Percentiles rank a stretch among this genome's conserved stretches.
Evolutionary conservation across 2,113 vertebrate genomes (phyloP).

Genomic region (Hucho hucho): DNA sequence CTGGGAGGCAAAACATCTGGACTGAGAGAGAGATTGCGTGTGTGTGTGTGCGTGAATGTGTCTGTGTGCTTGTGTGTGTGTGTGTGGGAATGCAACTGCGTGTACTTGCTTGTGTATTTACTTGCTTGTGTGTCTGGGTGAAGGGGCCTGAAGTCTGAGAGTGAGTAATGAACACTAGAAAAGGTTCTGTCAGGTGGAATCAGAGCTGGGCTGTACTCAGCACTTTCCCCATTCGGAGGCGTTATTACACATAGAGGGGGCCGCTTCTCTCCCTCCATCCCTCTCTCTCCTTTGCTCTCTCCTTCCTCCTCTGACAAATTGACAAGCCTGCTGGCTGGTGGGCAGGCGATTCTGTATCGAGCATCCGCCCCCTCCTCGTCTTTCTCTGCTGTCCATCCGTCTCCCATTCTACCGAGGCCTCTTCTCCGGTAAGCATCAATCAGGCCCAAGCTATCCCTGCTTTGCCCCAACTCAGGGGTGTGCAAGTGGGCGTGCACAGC

Average conservation of each 20-base stretch:
- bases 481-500: background rate
- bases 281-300: constrained; percentile 29
- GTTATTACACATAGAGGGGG: constrained; percentile 77
- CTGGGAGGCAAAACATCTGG: background rate
- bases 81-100: constrained; percentile 12
- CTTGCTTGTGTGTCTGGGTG: constrained; percentile 44
- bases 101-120: constrained; percentile 36
- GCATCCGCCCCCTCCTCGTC: constrained; percentile 22
- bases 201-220: constrained; percentile 79
- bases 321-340: constrained; percentile 75
- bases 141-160: constrained; percentile 81
- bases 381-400: constrained; percentile 12
- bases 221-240: constrained; percentile 78
- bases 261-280: constrained; percentile 20
- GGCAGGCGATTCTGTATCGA: constrained; percentile 39
- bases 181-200: constrained; percentile 90
- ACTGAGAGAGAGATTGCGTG: background rate
- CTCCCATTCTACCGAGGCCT: background rate
- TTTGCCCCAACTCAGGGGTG: background rate
- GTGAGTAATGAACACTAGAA: constrained; percentile 87
- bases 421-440: constrained; percentile 9
- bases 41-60: constrained; percentile 3
- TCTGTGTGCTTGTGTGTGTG: background rate
- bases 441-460: background rate
- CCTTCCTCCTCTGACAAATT: constrained; percentile 80